phyloP scores from a whole-genome alignment of 2,797 vertebrate species.

The Onychomys arenicola region DNA sequence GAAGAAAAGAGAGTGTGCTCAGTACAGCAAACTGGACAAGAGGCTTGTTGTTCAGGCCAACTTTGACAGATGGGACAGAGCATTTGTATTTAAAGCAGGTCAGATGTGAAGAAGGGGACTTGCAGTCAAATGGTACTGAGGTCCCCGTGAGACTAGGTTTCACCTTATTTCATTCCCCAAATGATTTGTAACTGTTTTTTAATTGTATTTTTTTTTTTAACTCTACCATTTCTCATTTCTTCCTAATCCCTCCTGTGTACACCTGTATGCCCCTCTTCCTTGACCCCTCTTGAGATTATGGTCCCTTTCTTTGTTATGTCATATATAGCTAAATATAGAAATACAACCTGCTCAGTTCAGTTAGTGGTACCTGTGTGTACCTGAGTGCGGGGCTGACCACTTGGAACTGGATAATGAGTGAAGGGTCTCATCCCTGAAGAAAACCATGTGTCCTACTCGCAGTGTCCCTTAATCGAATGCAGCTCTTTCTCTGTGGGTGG shows the following conservation, averaged over 20 bases:
- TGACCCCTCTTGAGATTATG: neutral
- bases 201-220: neutral
- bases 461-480: too few relatives aligned
- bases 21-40: neutral
- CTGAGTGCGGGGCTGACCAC: neutral
- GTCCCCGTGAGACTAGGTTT: neutral
- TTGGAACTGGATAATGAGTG: neutral
- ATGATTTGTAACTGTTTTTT: neutral
- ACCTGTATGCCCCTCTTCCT: neutral
- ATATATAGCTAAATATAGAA: neutral
- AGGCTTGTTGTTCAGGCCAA: neutral
- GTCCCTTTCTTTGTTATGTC: neutral
- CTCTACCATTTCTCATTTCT: neutral
- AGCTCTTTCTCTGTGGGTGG: neutral
- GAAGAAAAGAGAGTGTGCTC: neutral
- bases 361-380: neutral
- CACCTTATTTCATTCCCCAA: neutral
- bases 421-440: neutral
- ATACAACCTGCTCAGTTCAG: neutral
- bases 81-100: neutral
- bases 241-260: neutral
- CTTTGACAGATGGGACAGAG: neutral
- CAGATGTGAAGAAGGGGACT: neutral
- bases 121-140: neutral
- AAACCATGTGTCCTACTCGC: too few relatives aligned